Percentiles rank a stretch among this genome's conserved stretches.
These are phyloP conservation scores for Drosophila atroscutellata DNA, from an alignment of 2,888 invertebrate species.

Conservation along the genomic window DNA sequence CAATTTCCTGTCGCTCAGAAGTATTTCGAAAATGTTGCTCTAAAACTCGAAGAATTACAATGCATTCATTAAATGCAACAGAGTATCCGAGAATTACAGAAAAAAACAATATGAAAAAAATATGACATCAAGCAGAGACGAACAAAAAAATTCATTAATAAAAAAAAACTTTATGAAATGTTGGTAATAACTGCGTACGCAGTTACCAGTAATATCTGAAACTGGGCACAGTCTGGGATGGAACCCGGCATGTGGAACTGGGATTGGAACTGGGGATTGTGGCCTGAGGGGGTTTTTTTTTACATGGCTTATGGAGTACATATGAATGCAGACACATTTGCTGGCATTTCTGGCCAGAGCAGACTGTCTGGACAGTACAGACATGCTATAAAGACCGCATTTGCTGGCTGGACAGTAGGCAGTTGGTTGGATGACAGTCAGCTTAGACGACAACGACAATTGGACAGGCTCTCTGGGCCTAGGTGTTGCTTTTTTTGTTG, in stretches of 20 bases:
- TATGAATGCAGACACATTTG: constrained; percentile 65
- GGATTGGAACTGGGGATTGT: constrained; percentile 8
- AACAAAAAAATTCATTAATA: constrained; percentile 37
- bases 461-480: constrained; percentile 60
- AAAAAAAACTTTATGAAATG: constrained; percentile 46
- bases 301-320: constrained; percentile 54
- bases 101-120: constrained; percentile 19
- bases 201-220: constrained; percentile 44
- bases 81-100: constrained; percentile 34
- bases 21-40: constrained; percentile 38
- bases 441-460: constrained; percentile 63
- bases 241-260: constrained; percentile 9
- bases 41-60: constrained; percentile 47
- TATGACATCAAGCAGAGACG: constrained; percentile 38
- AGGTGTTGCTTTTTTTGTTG: constrained; percentile 76
- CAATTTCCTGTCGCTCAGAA: constrained; percentile 49
- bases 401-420: constrained; percentile 54
- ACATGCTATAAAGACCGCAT: constrained; percentile 41
- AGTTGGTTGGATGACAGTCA: constrained; percentile 61
- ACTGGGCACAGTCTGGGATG: constrained; percentile 34
- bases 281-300: constrained; percentile 25
- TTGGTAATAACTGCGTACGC: constrained; percentile 73
- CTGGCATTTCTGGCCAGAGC: constrained; percentile 60
- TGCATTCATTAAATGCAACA: constrained; percentile 58
- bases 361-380: constrained; percentile 16